phyloP scores from a whole-genome alignment of 2,888 invertebrate genomes.

The Lepidochrysops patricia region DNA sequence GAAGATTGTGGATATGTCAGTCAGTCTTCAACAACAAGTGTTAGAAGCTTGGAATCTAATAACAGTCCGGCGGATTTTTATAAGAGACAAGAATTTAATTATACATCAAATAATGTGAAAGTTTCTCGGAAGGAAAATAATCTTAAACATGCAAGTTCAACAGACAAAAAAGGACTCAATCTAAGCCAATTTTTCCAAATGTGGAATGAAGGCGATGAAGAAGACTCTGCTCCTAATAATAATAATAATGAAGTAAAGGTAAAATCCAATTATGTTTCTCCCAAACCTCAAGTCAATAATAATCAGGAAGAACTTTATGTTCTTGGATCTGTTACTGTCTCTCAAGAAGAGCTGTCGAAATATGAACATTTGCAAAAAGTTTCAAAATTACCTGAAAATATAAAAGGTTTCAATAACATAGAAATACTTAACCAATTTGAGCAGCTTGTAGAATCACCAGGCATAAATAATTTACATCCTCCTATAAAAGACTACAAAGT shows the following conservation, averaged over 20 bases:
- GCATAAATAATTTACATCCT: conserved; percentile 35
- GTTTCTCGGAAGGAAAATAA: conserved; percentile 20
- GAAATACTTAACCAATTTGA: conserved; percentile 66
- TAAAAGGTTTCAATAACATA: conserved; percentile 64
- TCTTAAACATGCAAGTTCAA: conserved; percentile 27
- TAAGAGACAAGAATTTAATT: conserved; percentile 47
- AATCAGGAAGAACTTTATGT: conserved; percentile 65
- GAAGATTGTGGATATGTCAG: conserved; percentile 70
- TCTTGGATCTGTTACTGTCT: conserved; percentile 61
- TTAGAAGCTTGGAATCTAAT: conserved; percentile 55
- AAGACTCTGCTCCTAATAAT: conserved; percentile 42
- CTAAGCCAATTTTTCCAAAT: conserved; percentile 66
- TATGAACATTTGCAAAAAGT: conserved; percentile 71
- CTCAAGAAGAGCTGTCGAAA: conserved; percentile 63
- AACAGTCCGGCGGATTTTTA: conserved; percentile 46
- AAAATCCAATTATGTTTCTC: conserved; percentile 31
- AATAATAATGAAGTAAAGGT: conserved; percentile 41
- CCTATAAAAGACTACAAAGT: conserved; percentile 24
- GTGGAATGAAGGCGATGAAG: conserved; percentile 72
- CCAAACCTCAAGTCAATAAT: conserved; percentile 34
- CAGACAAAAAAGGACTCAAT: conserved; percentile 52
- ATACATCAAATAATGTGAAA: conserved; percentile 33
- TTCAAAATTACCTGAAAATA: conserved; percentile 67
- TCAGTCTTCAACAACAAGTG: conserved; percentile 60
- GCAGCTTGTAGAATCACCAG: conserved; percentile 60